phyloP scores from a whole-genome alignment of 2,797 vertebrate species.

The Peromyscus attwateri region DNA sequence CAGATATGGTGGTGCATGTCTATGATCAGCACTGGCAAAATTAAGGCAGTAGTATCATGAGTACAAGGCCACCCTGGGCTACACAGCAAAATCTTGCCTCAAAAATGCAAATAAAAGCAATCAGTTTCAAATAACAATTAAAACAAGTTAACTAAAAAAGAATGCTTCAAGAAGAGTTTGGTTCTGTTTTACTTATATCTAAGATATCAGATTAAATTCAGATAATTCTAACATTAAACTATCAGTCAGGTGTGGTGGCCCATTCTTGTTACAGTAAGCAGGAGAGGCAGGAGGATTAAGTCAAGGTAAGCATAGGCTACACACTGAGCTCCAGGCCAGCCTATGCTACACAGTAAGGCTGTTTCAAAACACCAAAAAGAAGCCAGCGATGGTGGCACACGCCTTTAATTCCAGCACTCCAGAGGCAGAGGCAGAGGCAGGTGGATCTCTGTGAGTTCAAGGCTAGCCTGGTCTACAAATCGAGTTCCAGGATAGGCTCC shows the following conservation, averaged over 20 bases:
- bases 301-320: background rate
- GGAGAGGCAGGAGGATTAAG: background rate
- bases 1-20: background rate
- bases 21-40: no score
- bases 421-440: no score
- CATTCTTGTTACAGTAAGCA: background rate
- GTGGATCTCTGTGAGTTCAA: no score
- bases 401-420: no score
- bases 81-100: background rate
- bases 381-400: no score
- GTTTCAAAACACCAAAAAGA: background rate
- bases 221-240: background rate
- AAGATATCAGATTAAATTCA: background rate
- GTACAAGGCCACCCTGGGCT: background rate
- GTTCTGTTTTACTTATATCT: slow-evolving; percentile 14
- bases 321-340: background rate
- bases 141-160: background rate
- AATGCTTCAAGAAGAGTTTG: background rate
- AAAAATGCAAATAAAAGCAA: background rate
- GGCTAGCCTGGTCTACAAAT: no score
- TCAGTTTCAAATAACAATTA: background rate
- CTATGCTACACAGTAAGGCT: background rate
- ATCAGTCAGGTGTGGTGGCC: background rate
- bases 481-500: no score
- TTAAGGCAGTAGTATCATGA: background rate